A percentile compares a stretch with the other conserved stretches of the same genome.
phyloP scores from a whole-genome alignment of 2,113 vertebrate genomes.

The Microcebus tavaratra region DNA sequence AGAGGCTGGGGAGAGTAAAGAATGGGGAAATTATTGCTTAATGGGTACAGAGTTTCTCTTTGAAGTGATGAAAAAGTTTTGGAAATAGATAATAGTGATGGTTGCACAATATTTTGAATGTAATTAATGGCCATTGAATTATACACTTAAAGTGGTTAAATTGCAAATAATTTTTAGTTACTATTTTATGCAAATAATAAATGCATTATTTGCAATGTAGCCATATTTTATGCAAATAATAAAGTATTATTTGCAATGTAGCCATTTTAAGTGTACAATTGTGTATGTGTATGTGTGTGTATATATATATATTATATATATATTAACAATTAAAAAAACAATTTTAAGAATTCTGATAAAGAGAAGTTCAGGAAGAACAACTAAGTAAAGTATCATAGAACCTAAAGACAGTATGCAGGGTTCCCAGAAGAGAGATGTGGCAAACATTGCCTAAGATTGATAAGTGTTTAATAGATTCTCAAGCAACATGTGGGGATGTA shows the following conservation, averaged over 20 bases:
- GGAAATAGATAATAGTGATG: background rate
- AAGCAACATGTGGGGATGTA: background rate
- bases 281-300: background rate
- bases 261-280: background rate
- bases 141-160: background rate
- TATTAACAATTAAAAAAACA: background rate
- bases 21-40: background rate
- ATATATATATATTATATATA: background rate
- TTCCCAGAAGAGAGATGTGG: background rate
- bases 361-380: background rate
- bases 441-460: background rate
- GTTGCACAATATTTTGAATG: background rate
- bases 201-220: too few species aligned
- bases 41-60: background rate
- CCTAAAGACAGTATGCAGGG: background rate
- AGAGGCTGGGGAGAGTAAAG: background rate
- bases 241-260: too few species aligned
- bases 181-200: too few species aligned
- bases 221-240: too few species aligned
- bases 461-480: background rate
- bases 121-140: background rate
- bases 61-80: background rate
- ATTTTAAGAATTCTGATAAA: background rate
- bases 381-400: background rate
- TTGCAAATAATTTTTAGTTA: background rate